Evolutionary conservation across 2,113 vertebrate species (phyloP), one percentile per base, ranked within the genome.

Genomic region (Pycnonotus jocosus): DNA sequence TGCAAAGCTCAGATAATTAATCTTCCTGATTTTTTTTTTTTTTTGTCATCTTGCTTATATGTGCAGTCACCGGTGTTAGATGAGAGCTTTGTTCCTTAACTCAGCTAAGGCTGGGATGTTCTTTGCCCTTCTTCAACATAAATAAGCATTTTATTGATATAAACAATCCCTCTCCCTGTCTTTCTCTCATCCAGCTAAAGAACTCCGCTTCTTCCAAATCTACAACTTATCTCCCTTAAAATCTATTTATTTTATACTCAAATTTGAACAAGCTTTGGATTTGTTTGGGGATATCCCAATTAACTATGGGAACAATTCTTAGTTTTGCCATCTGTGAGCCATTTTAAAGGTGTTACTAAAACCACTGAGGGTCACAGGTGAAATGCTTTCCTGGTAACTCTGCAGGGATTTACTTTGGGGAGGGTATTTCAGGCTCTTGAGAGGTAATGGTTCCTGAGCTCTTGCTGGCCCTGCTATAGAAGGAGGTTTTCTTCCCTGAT

Each of bases 131-230:
- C 15, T 77, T 77, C 12, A 38, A 14, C 15, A 15, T 2, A 28
- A 35, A 73, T 37, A 74, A 85, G 3, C 30, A 15, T 64, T 65
- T 76, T 37, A 7, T 25, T 48, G 1, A 17, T 68, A n/a, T 33
- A 60, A 85, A 69, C 23, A 76, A 51, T 6, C 19, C 6, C 4
- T n/a, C 27, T 78, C 19, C 38, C 19, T 94, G 37, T 9, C 37
- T 58, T 69, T 47, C 28, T 69, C 22, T 12, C 10, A 51, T 78
- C 22, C 45, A 47, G 33, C 17, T 79, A 8, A 62, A 81, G 61
- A 3, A 0, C 7, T 72, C 2, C 2, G 20, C 20, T 44, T 35
- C 42, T 50, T 56, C 30, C 0, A 2, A 64, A 58, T 21, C 53
- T 35, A 1, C 21, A 10, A 1, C 11, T 57, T 45, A 24, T 0